phyloP scores from a whole-genome alignment of 2,113 vertebrate species.

The Mus pahari region DNA sequence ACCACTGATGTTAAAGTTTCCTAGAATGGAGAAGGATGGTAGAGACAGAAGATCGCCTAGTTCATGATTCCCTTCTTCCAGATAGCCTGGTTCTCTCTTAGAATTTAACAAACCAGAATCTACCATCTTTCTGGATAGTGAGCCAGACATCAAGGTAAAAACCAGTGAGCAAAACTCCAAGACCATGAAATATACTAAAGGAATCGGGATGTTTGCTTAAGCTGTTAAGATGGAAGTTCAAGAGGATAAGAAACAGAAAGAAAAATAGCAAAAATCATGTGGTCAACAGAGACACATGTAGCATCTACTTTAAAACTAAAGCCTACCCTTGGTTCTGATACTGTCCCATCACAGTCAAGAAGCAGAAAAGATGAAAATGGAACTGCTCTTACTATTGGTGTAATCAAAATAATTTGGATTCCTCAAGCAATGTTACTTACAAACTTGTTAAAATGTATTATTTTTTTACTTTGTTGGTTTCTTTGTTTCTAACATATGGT shows the following conservation, averaged over 20 bases:
- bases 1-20: background rate
- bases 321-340: background rate
- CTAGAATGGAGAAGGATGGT: background rate
- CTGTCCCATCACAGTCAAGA: background rate
- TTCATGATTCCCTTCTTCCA: conserved; percentile 4
- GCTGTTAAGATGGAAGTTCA: background rate
- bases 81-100: background rate
- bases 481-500: background rate
- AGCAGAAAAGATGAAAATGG: background rate
- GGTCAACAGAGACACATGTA: background rate
- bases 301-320: background rate
- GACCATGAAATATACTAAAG: background rate
- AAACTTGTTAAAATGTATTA: background rate
- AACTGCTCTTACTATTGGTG: conserved; percentile 1
- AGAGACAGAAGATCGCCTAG: background rate
- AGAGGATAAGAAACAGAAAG: background rate
- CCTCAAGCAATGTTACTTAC: conserved; percentile 1
- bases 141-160: conserved; percentile 14
- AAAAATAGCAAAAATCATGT: background rate
- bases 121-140: conserved; percentile 5
- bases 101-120: background rate
- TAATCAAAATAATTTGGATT: background rate
- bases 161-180: background rate
- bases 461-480: background rate
- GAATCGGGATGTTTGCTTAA: background rate